Conservation (phyloP, 2,113 vertebrate species). For the Rostratula benghalensis region DNA sequence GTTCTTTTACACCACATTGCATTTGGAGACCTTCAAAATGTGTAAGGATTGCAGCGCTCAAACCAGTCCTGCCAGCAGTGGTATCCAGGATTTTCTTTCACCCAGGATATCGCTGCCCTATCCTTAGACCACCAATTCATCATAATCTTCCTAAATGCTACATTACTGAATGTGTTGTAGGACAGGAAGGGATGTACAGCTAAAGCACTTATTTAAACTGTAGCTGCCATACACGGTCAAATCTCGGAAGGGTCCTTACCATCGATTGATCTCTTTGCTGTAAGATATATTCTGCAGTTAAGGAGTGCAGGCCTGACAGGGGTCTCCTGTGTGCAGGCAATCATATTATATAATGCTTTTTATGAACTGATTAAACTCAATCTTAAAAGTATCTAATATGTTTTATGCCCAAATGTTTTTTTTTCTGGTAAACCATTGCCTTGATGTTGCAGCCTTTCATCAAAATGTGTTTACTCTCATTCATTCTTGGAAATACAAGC, state of each 20-base stretch:
- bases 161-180: neutral
- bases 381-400: conserved; percentile 35
- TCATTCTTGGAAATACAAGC: neutral
- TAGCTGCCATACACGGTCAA: neutral
- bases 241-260: conserved; percentile 44
- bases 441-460: neutral
- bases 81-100: neutral
- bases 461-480: neutral
- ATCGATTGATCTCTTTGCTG: conserved; percentile 12
- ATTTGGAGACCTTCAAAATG: neutral
- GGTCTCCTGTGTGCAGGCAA: conserved; percentile 31
- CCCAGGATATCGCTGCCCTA: neutral
- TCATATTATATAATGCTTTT: conserved; percentile 44
- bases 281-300: conserved; percentile 30
- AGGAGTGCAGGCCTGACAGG: conserved; percentile 2
- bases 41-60: neutral
- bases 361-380: conserved; percentile 46
- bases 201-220: neutral
- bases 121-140: neutral
- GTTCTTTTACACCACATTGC: neutral
- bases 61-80: neutral
- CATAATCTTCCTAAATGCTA: neutral
- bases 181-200: neutral
- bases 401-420: conserved; percentile 13
- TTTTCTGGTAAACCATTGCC: neutral